Conservation (phyloP, 2,113 vertebrate genomes). For the Potamarius usumacintae region DNA sequence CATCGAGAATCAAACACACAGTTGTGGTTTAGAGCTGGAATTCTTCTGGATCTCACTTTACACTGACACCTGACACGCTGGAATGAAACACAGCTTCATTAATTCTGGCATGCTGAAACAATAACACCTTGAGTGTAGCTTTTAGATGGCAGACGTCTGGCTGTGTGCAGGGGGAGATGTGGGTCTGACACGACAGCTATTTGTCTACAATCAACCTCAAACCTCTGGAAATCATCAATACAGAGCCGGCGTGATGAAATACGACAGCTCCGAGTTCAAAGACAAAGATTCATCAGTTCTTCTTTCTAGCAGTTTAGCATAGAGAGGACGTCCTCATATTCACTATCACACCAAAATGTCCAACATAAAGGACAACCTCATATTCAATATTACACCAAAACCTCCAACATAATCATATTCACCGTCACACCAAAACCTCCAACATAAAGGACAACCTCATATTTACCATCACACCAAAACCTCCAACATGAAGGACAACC, state of each 20-base stretch:
- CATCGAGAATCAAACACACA: conserved; percentile 41
- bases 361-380: background rate
- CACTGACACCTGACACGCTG: conserved; percentile 65
- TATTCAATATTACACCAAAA: background rate
- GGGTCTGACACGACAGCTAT: conserved; percentile 38
- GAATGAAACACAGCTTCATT: conserved; percentile 62
- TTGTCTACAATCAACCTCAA: conserved; percentile 53
- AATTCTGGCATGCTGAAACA: conserved; percentile 65
- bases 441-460: no score
- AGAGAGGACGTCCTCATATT: background rate
- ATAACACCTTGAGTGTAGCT: conserved; percentile 52
- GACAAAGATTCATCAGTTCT: conserved; percentile 12
- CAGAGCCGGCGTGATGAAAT: background rate
- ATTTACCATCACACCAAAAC: no score
- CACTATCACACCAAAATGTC: background rate
- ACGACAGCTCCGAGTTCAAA: conserved; percentile 19
- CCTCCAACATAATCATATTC: no score
- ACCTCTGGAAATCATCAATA: conserved; percentile 29
- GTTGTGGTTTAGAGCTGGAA: conserved; percentile 62
- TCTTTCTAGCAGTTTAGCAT: background rate
- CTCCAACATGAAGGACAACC: no score
- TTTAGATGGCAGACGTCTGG: conserved; percentile 59
- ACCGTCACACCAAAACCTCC: no score
- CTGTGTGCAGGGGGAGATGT: conserved; percentile 50
- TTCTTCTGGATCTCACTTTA: conserved; percentile 55